Conservation (phyloP, 2,888 invertebrate species). For the Homarus gammarus region DNA sequence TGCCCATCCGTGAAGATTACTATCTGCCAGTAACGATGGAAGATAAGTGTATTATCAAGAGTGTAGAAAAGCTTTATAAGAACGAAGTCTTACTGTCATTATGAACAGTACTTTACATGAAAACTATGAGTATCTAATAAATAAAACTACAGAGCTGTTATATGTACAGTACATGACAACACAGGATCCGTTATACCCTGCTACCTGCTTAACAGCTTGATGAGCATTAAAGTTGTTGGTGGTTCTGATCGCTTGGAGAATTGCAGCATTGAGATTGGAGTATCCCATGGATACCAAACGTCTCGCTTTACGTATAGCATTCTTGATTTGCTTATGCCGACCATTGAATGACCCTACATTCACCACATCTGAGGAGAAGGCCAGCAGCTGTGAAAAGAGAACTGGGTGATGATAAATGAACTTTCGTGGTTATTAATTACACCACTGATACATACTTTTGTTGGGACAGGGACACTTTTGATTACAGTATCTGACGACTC, state of each 20-base stretch:
- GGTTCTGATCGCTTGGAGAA: constrained; percentile 41
- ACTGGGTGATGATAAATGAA: not conserved
- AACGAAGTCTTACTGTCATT: not conserved
- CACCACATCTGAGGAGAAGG: constrained; percentile 68
- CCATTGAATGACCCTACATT: constrained; percentile 59
- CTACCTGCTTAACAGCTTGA: constrained; percentile 37
- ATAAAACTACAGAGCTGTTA: no score
- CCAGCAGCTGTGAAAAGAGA: constrained; percentile 47
- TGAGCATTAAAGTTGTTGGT: not conserved
- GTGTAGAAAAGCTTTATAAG: not conserved
- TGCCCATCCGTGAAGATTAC: constrained; percentile 80
- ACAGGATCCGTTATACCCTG: no score
- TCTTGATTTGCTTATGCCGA: constrained; percentile 10
- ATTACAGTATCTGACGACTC: no score
- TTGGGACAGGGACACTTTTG: no score
- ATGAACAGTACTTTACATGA: no score
- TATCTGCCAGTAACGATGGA: constrained; percentile 76
- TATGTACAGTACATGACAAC: no score
- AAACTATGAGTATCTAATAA: no score
- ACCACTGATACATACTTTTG: not conserved
- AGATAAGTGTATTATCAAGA: not conserved
- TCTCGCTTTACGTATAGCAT: constrained; percentile 52
- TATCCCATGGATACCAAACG: constrained; percentile 80
- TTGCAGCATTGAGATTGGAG: constrained; percentile 48
- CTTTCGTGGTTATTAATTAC: not conserved